Evolutionary conservation across 2,113 vertebrate genomes (phyloP).

Genomic region (Pyrgilauda ruficollis): DNA sequence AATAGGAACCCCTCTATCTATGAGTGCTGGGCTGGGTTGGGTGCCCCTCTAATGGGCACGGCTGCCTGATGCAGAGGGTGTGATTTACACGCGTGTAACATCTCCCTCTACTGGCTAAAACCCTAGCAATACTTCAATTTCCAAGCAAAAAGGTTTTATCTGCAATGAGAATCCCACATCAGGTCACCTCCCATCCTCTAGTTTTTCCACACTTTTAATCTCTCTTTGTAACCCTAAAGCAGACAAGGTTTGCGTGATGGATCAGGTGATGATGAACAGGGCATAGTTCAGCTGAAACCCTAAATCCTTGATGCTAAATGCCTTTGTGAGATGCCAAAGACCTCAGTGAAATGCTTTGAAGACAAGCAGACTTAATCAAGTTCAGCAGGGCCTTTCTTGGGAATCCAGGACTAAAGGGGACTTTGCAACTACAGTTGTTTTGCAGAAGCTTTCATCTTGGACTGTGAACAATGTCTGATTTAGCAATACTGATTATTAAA

Average conservation of each 20-base stretch:
- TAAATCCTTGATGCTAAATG: background rate
- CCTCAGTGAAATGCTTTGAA: background rate
- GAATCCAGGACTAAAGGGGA: background rate
- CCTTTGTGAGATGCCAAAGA: background rate
- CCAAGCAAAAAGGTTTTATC: background rate
- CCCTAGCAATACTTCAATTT: background rate
- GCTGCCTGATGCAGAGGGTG: background rate
- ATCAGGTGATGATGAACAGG: background rate
- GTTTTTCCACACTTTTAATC: background rate
- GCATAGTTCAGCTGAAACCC: background rate
- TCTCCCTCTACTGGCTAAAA: slow-evolving; percentile 50
- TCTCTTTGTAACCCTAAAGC: background rate
- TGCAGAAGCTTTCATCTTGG: background rate
- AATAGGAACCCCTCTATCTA: background rate
- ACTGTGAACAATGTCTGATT: background rate
- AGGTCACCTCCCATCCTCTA: background rate
- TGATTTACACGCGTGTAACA: background rate
- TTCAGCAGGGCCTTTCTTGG: background rate
- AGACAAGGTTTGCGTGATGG: background rate
- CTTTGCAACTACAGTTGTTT: background rate
- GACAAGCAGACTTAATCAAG: background rate
- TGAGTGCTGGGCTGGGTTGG: background rate
- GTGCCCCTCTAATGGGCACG: background rate
- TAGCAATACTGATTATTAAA: background rate
- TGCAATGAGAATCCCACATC: background rate